These are phyloP conservation scores for Ammodytes dubius DNA, from an alignment of 2,113 vertebrate genomes.

Conservation along the genomic window DNA sequence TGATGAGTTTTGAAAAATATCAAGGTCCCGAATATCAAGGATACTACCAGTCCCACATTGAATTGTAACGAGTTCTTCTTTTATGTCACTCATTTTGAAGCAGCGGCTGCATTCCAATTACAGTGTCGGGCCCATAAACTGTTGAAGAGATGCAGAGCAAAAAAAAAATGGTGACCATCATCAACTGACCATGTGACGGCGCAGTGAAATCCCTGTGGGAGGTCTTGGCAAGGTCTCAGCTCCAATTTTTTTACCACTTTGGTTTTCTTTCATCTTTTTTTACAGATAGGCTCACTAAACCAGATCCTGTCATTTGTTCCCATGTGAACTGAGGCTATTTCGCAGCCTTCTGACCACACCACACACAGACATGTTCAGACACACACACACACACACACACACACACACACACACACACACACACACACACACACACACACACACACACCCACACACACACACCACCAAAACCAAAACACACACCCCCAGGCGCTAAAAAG, in stretches of 20 bases:
- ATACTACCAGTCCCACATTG: conserved; percentile 25
- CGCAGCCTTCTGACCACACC: conserved; percentile 61
- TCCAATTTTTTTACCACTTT: conserved; percentile 65
- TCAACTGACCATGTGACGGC: conserved; percentile 62
- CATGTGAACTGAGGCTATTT: conserved; percentile 61
- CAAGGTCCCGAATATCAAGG: conserved; percentile 15
- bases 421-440: conserved; percentile 39
- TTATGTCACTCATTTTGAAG: conserved; percentile 20
- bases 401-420: background rate
- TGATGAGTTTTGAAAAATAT: background rate
- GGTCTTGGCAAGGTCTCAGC: conserved; percentile 60
- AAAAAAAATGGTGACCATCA: conserved; percentile 60
- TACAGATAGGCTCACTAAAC: conserved; percentile 65
- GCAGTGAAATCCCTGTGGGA: conserved; percentile 60
- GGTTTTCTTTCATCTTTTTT: conserved; percentile 74
- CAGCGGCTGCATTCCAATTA: conserved; percentile 28
- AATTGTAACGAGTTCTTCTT: conserved; percentile 33
- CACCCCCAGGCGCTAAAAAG: conserved; percentile 34
- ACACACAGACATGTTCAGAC: conserved; percentile 60
- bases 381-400: conserved; percentile 7
- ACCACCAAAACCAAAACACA: too few species aligned
- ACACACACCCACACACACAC: conserved; percentile 35
- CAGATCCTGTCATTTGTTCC: conserved; percentile 77
- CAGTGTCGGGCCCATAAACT: conserved; percentile 36
- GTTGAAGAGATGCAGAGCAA: conserved; percentile 38